These are phyloP conservation scores for Dasyornis broadbenti DNA, from an alignment of 2,113 vertebrate species.

Conservation along the genomic window DNA sequence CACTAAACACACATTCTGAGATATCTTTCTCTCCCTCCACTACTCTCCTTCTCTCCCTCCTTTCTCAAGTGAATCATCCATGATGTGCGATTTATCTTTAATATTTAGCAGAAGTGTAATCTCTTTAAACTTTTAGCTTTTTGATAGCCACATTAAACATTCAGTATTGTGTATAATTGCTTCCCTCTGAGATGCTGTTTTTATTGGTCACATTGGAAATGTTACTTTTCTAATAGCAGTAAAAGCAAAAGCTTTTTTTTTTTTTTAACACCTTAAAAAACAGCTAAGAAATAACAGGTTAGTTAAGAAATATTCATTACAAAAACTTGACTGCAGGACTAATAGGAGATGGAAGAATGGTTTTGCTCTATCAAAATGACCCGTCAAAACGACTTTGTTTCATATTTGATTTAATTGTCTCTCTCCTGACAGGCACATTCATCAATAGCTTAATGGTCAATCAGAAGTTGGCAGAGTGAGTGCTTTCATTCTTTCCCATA, in stretches of 20 bases:
- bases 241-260: slow-evolving; percentile 21
- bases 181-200: slow-evolving; percentile 45
- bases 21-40: not conserved
- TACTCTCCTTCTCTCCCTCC: not conserved
- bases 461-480: slow-evolving; percentile 95
- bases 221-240: slow-evolving; percentile 8
- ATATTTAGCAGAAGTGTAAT: slow-evolving; percentile 54
- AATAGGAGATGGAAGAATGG: slow-evolving; percentile 90
- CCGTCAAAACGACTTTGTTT: slow-evolving; percentile 99
- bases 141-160: slow-evolving; percentile 32
- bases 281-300: slow-evolving; percentile 70
- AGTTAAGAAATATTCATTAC: slow-evolving; percentile 78
- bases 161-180: slow-evolving; percentile 33
- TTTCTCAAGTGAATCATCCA: slow-evolving; percentile 17
- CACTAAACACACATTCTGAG: slow-evolving; percentile 7
- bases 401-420: slow-evolving; percentile 99
- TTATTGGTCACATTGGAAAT: slow-evolving; percentile 23
- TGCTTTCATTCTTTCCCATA: slow-evolving; percentile 96
- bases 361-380: slow-evolving; percentile 94
- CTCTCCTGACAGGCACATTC: slow-evolving; percentile 99
- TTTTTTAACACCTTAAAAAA: slow-evolving; percentile 51
- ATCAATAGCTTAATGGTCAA: slow-evolving; percentile 99
- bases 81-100: slow-evolving; percentile 13
- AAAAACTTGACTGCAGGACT: slow-evolving; percentile 87
- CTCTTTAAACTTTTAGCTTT: slow-evolving; percentile 44